Percentiles rank a stretch among this genome's conserved stretches.
These are phyloP conservation scores for Ophraella communa DNA, from an alignment of 2,888 invertebrate species.

Conservation along the genomic window DNA sequence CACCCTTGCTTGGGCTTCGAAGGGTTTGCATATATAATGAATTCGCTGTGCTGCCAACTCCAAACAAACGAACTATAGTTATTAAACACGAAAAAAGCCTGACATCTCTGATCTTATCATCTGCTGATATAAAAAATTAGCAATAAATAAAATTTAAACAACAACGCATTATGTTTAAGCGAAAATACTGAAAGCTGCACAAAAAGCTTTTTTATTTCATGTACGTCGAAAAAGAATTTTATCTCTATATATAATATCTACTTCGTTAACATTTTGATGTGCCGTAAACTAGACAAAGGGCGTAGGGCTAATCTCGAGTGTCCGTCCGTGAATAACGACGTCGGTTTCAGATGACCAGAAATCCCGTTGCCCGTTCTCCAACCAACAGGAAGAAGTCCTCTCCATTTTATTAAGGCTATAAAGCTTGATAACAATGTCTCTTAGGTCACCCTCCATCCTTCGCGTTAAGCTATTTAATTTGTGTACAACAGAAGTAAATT, in stretches of 20 bases:
- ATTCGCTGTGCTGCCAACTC: too few relatives aligned
- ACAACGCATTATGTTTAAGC: too few relatives aligned
- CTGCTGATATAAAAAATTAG: too few relatives aligned
- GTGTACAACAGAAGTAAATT: neutral
- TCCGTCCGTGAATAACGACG: slow-evolving; percentile 30
- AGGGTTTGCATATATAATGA: too few relatives aligned
- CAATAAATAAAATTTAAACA: too few relatives aligned
- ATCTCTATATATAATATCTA: slow-evolving; percentile 9
- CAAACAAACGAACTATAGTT: too few relatives aligned
- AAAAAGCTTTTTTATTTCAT: neutral
- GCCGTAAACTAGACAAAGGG: slow-evolving; percentile 23
- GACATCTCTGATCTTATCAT: too few relatives aligned
- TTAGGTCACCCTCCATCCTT: slow-evolving; percentile 1
- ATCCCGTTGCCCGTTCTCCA: slow-evolving; percentile 2
- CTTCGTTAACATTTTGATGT: slow-evolving; percentile 24
- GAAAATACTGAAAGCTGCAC: too few relatives aligned
- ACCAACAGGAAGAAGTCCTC: slow-evolving; percentile 20
- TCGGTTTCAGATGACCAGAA: neutral
- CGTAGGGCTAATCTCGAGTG: slow-evolving; percentile 25
- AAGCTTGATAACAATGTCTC: slow-evolving; percentile 19
- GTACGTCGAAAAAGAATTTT: too few relatives aligned
- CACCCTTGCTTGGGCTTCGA: too few relatives aligned
- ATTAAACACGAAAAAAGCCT: too few relatives aligned
- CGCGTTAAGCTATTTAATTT: neutral
- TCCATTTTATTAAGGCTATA: slow-evolving; percentile 24